Evolutionary conservation across 2,888 invertebrate genomes (phyloP).

Genomic region (Leptopterna dolabrata): DNA sequence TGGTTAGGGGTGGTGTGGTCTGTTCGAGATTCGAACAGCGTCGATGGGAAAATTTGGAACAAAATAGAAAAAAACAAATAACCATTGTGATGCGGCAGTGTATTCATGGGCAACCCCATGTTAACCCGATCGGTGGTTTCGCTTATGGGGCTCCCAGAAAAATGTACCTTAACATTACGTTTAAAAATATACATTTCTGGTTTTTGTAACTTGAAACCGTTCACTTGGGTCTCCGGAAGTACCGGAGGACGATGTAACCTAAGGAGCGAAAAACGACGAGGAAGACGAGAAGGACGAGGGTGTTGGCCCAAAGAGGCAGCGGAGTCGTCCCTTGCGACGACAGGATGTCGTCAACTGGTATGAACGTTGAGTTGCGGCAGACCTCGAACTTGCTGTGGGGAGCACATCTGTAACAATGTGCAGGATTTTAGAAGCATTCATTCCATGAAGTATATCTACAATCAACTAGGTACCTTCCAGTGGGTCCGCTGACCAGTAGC

Average conservation of each 20-base stretch:
- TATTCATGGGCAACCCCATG: not conserved
- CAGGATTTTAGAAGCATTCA: too few relatives aligned
- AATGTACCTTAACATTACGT: not conserved
- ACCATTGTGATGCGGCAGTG: not conserved
- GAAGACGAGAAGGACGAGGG: constrained; percentile 77
- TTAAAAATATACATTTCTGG: not conserved
- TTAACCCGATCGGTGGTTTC: not conserved
- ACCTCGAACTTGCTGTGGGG: constrained; percentile 75
- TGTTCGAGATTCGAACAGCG: not conserved
- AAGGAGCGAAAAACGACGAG: constrained; percentile 77
- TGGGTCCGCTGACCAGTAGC: too few relatives aligned
- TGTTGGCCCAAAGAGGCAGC: constrained; percentile 79
- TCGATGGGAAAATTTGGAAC: not conserved
- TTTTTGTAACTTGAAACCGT: not conserved
- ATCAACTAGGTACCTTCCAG: too few relatives aligned
- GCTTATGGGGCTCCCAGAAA: not conserved
- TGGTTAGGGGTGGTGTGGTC: not conserved
- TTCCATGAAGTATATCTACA: too few relatives aligned
- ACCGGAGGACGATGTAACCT: constrained; percentile 80
- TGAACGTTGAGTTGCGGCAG: constrained; percentile 72
- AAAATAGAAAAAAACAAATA: not conserved
- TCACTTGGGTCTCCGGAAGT: constrained; percentile 77
- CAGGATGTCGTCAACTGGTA: constrained; percentile 76
- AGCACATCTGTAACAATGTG: constrained; percentile 73
- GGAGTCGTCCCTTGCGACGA: constrained; percentile 63